Conservation (phyloP, 2,797 vertebrate species). For the Rhinophrynus dorsalis region DNA sequence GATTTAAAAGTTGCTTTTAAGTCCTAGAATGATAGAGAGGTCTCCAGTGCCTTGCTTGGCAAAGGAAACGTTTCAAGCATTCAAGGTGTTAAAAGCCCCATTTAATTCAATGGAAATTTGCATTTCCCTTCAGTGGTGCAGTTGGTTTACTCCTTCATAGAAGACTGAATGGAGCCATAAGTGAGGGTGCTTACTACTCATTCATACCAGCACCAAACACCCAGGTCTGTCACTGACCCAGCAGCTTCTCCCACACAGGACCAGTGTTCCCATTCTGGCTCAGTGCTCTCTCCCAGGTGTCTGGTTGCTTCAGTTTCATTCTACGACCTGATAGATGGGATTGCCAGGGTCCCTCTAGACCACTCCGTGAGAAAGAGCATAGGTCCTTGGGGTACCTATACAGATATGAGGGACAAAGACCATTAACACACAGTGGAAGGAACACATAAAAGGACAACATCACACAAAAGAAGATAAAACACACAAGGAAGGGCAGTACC, state of each 20-base stretch:
- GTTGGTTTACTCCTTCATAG: no score
- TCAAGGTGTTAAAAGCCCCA: no score
- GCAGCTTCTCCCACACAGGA: constrained; percentile 81
- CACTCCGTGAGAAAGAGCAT: constrained; percentile 72
- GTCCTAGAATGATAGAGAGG: no score
- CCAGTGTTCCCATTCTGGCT: constrained; percentile 77
- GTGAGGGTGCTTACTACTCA: no score
- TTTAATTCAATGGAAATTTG: no score
- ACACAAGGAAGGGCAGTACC: constrained; percentile 58
- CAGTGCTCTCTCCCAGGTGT: constrained; percentile 83
- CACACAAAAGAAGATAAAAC: background rate
- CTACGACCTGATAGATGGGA: constrained; percentile 71
- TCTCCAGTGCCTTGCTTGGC: no score
- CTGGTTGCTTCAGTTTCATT: constrained; percentile 77
- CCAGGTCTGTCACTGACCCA: constrained; percentile 65
- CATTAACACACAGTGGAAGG: background rate
- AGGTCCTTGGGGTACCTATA: constrained; percentile 79
- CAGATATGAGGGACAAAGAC: background rate
- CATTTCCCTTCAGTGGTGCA: no score
- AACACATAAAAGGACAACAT: background rate
- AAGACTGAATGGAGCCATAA: no score
- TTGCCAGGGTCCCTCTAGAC: constrained; percentile 80
- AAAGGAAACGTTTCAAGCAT: no score
- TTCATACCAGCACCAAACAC: no score
- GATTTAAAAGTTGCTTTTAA: no score